These are phyloP conservation scores for Urocyon cinereoargenteus DNA, from an alignment of 2,797 vertebrate genomes.

Conservation along the genomic window DNA sequence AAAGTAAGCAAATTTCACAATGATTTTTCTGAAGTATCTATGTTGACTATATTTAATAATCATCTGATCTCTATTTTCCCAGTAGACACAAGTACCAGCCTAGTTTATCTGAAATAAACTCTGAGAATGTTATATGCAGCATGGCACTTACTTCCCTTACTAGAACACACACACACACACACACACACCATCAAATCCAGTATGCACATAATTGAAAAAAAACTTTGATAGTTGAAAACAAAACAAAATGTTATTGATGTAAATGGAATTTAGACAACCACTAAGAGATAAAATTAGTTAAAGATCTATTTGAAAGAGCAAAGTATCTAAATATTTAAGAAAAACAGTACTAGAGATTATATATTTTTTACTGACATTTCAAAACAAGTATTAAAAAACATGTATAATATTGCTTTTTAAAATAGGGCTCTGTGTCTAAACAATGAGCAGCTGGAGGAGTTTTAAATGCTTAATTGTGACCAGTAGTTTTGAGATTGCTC, in stretches of 20 bases:
- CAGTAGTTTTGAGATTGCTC: neutral
- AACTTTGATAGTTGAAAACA: neutral
- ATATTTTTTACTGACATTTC: neutral
- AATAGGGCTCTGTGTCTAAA: neutral
- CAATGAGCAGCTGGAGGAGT: neutral
- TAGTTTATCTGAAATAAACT: constrained; percentile 24
- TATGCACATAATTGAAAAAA: neutral
- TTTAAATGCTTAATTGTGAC: neutral
- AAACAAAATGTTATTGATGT: neutral
- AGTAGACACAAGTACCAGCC: neutral
- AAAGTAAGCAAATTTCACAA: neutral
- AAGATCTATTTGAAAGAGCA: neutral
- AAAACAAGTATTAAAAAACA: constrained; percentile 26
- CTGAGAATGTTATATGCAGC: neutral
- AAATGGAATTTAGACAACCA: neutral
- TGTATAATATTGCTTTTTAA: neutral
- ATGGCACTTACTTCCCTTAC: neutral
- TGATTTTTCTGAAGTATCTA: neutral
- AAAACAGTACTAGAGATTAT: neutral
- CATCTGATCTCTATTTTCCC: neutral
- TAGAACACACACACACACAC: neutral
- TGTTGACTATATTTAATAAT: constrained; percentile 34
- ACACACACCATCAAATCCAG: neutral
- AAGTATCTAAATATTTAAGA: neutral
- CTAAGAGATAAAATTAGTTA: neutral